Base-by-base conservation (phyloP, 2,888 invertebrate species). In the Ecdyonurus torrentis region DNA sequence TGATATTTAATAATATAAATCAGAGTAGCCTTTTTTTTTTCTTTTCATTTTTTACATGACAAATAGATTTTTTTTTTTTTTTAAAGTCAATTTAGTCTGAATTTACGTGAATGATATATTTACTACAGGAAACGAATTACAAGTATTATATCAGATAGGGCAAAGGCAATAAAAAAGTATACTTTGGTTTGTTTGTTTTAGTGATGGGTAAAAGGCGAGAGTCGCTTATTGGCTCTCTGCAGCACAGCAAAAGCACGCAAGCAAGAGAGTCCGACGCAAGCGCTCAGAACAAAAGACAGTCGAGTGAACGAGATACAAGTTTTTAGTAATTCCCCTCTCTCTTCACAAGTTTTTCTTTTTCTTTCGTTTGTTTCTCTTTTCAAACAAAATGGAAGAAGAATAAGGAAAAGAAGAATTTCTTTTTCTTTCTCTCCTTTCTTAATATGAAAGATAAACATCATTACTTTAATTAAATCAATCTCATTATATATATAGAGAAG, bases 191-290 rank as follows among this genome's bases (percentile, higher is more conserved):
- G 37, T 37, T 37, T 37, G 37, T 37, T 37, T 37, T 37, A 37
- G 7, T 37, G 37, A 37, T 37, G 37, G 37, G 15, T 37, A 37
- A 37, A 37, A 55, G 22, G 37, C 37, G 37, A 37, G 55, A 55
- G 7, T 55, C 55, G 55, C 55, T 55, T 55, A 55, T 55, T 55
- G 55, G 55, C 55, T 55, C 55, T n/a, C 19, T n/a, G n/a, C n/a
- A n/a, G n/a, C n/a, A n/a, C n/a, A n/a, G n/a, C n/a, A n/a, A n/a
- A n/a, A n/a, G n/a, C n/a, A n/a, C n/a, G n/a, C n/a, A n/a, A n/a
- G n/a, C n/a, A n/a, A n/a, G n/a, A 7, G 50, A 55, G 15, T 10
- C 7, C 22, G 7, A 55, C 55, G 55, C 55, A 55, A 55, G 55
- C 55, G 55, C 55, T 55, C 55, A 55, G 22, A 55, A 5, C 5